These are phyloP conservation scores for Trachymyrmex septentrionalis DNA, from an alignment of 1,140 invertebrate species.

Conservation along the genomic window DNA sequence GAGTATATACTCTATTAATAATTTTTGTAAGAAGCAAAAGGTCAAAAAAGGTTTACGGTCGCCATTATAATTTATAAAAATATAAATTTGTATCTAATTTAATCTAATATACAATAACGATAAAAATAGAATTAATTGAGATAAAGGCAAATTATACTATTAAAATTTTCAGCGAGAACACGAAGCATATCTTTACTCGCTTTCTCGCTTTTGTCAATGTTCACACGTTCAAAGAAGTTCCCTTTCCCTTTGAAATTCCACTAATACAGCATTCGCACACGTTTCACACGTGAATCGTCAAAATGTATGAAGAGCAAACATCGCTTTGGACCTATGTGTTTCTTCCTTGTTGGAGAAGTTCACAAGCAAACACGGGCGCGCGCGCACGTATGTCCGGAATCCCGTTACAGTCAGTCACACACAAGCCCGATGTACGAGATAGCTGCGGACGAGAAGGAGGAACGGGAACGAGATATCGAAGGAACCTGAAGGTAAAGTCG, in stretches of 20 bases:
- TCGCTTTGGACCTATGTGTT: conserved; percentile 32
- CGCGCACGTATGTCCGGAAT: conserved; percentile 59
- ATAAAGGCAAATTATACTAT: background rate
- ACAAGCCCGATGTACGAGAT: conserved; percentile 46
- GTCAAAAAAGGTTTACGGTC: background rate
- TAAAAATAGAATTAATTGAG: background rate
- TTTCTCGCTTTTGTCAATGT: background rate
- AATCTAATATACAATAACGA: background rate
- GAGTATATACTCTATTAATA: conserved; percentile 32
- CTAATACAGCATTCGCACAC: background rate
- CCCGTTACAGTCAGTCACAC: conserved; percentile 69
- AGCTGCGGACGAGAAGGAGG: conserved; percentile 55
- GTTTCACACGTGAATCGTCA: conserved; percentile 12
- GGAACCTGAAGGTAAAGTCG: conserved; percentile 40
- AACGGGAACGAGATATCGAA: conserved; percentile 49
- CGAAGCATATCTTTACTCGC: background rate
- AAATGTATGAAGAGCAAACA: conserved; percentile 18
- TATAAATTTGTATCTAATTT: conserved; percentile 14
- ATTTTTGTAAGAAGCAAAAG: conserved; percentile 24
- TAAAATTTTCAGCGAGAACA: background rate
- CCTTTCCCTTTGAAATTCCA: background rate
- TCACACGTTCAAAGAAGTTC: background rate
- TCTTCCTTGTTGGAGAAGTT: conserved; percentile 20
- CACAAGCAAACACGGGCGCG: conserved; percentile 35
- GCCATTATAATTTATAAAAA: conserved; percentile 23